These are phyloP conservation scores for Nomada hirtipes DNA, from an alignment of 2,888 invertebrate genomes.

Conservation along the genomic window DNA sequence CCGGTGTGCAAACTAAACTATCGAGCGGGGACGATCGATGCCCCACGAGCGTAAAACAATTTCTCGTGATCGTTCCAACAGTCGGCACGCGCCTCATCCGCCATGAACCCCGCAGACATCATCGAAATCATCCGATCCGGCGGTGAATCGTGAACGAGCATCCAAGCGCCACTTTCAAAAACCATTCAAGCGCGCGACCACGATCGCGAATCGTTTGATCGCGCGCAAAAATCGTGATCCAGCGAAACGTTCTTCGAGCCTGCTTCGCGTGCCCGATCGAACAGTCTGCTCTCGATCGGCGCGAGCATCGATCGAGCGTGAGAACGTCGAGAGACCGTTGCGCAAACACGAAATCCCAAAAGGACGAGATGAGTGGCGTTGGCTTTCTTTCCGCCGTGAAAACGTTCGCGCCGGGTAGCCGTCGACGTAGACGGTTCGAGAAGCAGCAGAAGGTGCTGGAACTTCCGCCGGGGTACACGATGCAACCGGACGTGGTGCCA, in stretches of 20 bases:
- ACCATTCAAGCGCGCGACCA: not conserved
- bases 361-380: conserved; percentile 86
- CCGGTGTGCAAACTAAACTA: too few species aligned
- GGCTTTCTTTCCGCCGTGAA: conserved; percentile 87
- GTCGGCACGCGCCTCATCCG: conserved; percentile 28
- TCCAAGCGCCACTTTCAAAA: not conserved
- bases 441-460: conserved; percentile 86
- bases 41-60: not conserved
- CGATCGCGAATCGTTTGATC: conserved; percentile 7
- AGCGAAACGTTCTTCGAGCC: conserved; percentile 2
- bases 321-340: not conserved
- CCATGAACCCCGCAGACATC: conserved; percentile 38
- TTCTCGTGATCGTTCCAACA: conserved; percentile 43
- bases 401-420: conserved; percentile 87
- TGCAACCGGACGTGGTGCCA: conserved; percentile 86
- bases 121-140: conserved; percentile 36
- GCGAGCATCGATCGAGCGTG: not conserved
- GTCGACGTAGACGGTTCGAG: conserved; percentile 87
- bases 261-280: not conserved
- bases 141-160: conserved; percentile 33
- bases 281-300: not conserved
- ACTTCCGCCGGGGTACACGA: conserved; percentile 77
- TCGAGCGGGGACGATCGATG: conserved; percentile 9
- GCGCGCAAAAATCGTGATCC: conserved; percentile 28
- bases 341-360: conserved; percentile 52